Evolutionary conservation across 2,888 invertebrate genomes (phyloP).

Genomic region (Hirtodrosophila cameraria): DNA sequence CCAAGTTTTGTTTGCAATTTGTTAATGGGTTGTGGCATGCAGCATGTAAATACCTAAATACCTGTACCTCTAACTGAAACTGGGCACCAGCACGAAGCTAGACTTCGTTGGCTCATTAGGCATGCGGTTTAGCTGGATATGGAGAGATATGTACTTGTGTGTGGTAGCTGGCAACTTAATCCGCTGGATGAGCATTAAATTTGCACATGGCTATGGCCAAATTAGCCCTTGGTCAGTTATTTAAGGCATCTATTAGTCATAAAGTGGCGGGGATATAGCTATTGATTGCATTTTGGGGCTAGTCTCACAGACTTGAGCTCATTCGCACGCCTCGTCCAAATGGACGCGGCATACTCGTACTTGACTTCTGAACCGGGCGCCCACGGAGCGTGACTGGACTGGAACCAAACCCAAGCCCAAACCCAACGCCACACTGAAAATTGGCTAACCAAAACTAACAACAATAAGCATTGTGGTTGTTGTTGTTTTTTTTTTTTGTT

Average conservation of each 20-base stretch:
- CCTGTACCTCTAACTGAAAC: neutral
- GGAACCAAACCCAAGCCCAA: conserved; percentile 56
- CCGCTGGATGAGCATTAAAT: conserved; percentile 54
- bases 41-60: conserved; percentile 67
- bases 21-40: conserved; percentile 78
- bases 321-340: conserved; percentile 73
- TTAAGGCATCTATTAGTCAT: conserved; percentile 76
- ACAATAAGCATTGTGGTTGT: conserved; percentile 52
- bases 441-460: conserved; percentile 65
- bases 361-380: conserved; percentile 79
- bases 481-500: conserved; percentile 14
- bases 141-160: too few relatives aligned
- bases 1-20: conserved; percentile 77
- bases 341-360: conserved; percentile 61
- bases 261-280: conserved; percentile 36
- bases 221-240: conserved; percentile 70
- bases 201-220: conserved; percentile 70
- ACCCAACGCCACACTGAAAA: conserved; percentile 39
- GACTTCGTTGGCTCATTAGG: conserved; percentile 57
- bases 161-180: conserved; percentile 58
- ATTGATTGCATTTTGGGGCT: conserved; percentile 43
- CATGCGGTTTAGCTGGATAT: conserved; percentile 42
- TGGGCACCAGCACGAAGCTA: neutral
- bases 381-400: conserved; percentile 78
- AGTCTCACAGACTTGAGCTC: conserved; percentile 54